Base-by-base conservation (phyloP, 2,113 vertebrate species). In the Arenaria interpres region DNA sequence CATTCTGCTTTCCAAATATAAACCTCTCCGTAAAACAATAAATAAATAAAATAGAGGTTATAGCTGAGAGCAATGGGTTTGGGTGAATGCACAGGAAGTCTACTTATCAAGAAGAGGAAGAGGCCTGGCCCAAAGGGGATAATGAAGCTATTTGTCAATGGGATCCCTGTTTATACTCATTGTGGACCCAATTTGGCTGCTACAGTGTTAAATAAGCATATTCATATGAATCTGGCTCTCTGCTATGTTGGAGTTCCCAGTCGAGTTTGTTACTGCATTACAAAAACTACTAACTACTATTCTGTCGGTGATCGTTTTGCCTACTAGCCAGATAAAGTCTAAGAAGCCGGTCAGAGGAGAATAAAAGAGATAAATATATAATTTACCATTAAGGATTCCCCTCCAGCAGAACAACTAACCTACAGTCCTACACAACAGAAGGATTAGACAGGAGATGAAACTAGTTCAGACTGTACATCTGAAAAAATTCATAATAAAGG, bases 1-100 rank as follows among this genome's bases (percentile, higher is more conserved):
- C 8, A 7, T 18, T 81, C 46, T 74, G 15, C 37, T 90, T 86
- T 76, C 87, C 81, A 77, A 78, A 91, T 78, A 90, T 33, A 91
- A 71, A 51, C 30, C 11, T 56, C 32, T 64, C 16, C 35, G 39
- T 12, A 51, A 0, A 7, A 33, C 8, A 56, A 54, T 32, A 63
- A 62, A 54, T 45, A 62, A 45, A 80, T 30, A 90, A 90, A 85
- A 56, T 12, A 4, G 12, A 46, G 56, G 28, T 48, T 62, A 62
- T 1, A 51, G 22, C 3, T 57, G 45, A 57, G 15, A 77, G 23
- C 8, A 64, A 0, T 2, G 25, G 9, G 18, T 71, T 83, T 10
- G 30, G 41, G 16, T 85, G 82, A 73, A 74, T 35, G 12, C 30
- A 60, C 0, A 0, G 43, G 25, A 86, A 64, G 25, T 27, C 35